phyloP scores from a whole-genome alignment of 2,113 vertebrate species.

The Odocoileus virginianus region DNA sequence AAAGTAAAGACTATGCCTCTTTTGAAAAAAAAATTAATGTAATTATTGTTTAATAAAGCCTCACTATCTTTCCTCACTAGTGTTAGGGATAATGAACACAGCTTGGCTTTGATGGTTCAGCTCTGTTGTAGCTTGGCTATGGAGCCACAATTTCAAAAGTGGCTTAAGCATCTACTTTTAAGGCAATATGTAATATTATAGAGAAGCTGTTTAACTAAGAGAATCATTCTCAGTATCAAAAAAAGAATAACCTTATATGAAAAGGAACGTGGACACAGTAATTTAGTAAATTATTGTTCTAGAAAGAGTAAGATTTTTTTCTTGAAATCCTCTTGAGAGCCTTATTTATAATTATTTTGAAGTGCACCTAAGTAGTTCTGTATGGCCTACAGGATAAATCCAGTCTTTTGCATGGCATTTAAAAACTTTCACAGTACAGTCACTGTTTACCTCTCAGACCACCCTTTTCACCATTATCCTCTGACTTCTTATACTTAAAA shows the following conservation, averaged over 20 bases:
- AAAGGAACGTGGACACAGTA: neutral
- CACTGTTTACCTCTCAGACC: neutral
- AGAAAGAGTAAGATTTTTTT: neutral
- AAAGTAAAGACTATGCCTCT: neutral
- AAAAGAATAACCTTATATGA: constrained; percentile 2
- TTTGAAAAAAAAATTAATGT: neutral
- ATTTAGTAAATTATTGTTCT: neutral
- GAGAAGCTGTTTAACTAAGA: neutral
- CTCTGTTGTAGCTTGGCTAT: neutral
- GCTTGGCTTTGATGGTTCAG: neutral
- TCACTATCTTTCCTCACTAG: neutral
- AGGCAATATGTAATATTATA: neutral
- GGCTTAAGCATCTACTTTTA: neutral
- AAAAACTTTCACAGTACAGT: neutral
- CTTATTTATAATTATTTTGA: neutral
- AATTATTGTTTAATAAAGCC: neutral
- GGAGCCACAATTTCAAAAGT: neutral
- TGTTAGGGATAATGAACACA: neutral
- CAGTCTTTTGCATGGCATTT: neutral
- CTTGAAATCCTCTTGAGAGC: neutral
- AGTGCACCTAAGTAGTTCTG: neutral
- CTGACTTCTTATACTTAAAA: neutral
- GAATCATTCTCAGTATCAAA: neutral
- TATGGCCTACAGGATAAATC: neutral
- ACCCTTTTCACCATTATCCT: neutral